Base-by-base conservation (phyloP, 2,888 invertebrate genomes). In the Euclidia mi region DNA sequence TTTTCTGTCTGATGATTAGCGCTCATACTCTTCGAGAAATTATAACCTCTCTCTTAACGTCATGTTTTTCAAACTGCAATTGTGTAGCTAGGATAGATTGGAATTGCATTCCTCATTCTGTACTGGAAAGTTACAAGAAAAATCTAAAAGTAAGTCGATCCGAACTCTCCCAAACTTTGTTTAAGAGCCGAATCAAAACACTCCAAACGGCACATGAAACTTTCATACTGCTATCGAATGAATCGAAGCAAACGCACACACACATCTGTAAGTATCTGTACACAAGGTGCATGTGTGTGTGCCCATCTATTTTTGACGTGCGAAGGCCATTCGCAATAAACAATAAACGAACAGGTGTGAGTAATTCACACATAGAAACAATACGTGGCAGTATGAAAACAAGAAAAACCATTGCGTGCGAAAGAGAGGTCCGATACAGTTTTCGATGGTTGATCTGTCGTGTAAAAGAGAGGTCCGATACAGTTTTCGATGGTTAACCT, bases 271-370 rank as follows among this genome's bases (percentile, higher is more conserved):
- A 56, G 55, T 64, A 49, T 60, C 45, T 11, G 2, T 12, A 3
- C 10, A 6, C 7, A 4, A 14, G 9, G 4, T 3, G 1, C 9
- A 4, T 17, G 45, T 29, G 18, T 49, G 20, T 53, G 40, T 41
- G 2, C 42, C 44, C 59, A 61, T 79, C 83, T 85, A 85, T 86
- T 85, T 83, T 76, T 61, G 79, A 66, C 59, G 60, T 18, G 28
- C 65, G 76, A 86, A 85, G 86, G 86, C 72, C 79, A 67, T 55
- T 49, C 50, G 70, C 65, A 68, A 73, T 86, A 86, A 85, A 85
- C 86, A 87, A 83, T 80, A 66, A 41, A 43, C 17, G 64, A 78
- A 59, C 85, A 87, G 86, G 86, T 87, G 86, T 71, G 47, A 46
- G 65, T 62, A 57, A 38, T 43, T 40, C 42, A 15, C 44, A 45